Evolutionary conservation across 2,888 invertebrate genomes (phyloP), one percentile per base, ranked within the genome.

Genomic region (Archaeoteleia sp.): DNA sequence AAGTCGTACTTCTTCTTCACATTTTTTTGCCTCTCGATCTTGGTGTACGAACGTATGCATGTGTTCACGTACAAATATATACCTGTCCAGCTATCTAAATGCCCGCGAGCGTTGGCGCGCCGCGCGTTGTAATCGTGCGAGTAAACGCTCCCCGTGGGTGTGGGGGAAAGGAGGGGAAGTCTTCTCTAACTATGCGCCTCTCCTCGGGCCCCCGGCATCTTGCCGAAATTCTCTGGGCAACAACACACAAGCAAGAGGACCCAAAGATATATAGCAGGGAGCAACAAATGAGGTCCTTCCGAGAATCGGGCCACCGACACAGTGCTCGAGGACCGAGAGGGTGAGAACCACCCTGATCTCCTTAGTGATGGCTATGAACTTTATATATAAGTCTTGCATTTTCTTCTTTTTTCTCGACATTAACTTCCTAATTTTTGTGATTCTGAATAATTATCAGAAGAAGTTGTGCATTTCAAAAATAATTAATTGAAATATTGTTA

Each of bases 241-340:
- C 72, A 70, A 67, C 71, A 65, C 53, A 45, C 51, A 34, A 23
- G 39, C 67, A 61, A 40, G 63, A 71, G 73, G 70, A 70, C 76
- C 79, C 75, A 75, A 81, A 84, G 82, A 84, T 84, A 83, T 84
- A 84, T 84, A 83, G 83, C 84, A 79, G 76, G 70, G 78, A 80
- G 80, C 82, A 84, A 85, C 84, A 82, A 85, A 85, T 83, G 83
- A 84, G 84, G 78, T 85, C 85, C 85, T 84, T 85, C 85, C 80
- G 78, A 85, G 85, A 85, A 85, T 79, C 83, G 80, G 84, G 81
- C 85, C 85, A 84, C 85, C 84, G 84, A 85, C 83, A 83, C 82
- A 81, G 82, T 74, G 75, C 77, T 75, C 72, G 73, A 72, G 74
- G 71, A 71, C 58, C 61, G 71, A 75, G 80, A 76, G 83, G 82